A percentile compares a stretch with the other conserved stretches of the same genome.
Conservation (phyloP, 1,140 invertebrate genomes). For the Calliphora vicina region DNA sequence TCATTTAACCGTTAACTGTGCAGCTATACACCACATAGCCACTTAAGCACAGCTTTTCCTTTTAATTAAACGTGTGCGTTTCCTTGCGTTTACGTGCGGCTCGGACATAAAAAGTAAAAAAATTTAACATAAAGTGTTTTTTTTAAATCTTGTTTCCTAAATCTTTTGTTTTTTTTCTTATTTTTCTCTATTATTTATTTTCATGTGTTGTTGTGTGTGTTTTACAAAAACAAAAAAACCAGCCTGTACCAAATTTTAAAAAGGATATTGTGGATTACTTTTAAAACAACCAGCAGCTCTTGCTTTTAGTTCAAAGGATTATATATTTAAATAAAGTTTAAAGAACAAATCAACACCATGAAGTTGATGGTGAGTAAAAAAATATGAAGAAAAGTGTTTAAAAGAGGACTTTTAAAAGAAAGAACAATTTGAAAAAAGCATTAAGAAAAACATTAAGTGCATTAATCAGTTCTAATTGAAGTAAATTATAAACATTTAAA, state of each 20-base stretch:
- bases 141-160: conserved; percentile 35
- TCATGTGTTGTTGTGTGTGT: conserved; percentile 18
- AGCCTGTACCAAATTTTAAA: neutral
- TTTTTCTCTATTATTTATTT: too few relatives aligned
- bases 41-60: conserved; percentile 32
- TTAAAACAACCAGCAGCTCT: neutral
- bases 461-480: too few relatives aligned
- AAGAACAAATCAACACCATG: conserved; percentile 38
- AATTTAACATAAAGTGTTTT: neutral
- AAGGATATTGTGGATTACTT: neutral
- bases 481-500: too few relatives aligned
- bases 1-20: conserved; percentile 63
- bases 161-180: conserved; percentile 37
- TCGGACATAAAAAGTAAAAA: conserved; percentile 35
- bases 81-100: conserved; percentile 49
- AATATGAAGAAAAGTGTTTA: neutral
- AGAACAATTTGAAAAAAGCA: neutral
- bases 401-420: neutral
- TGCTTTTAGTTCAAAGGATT: conserved; percentile 5
- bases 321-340: neutral
- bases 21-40: conserved; percentile 51
- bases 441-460: neutral
- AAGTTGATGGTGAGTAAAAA: conserved; percentile 44
- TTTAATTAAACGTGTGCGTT: conserved; percentile 33
- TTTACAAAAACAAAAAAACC: too few relatives aligned